Percentiles rank a stretch among this genome's conserved stretches.
Conservation (phyloP, 2,113 vertebrate genomes). For the Eidolon helvum region DNA sequence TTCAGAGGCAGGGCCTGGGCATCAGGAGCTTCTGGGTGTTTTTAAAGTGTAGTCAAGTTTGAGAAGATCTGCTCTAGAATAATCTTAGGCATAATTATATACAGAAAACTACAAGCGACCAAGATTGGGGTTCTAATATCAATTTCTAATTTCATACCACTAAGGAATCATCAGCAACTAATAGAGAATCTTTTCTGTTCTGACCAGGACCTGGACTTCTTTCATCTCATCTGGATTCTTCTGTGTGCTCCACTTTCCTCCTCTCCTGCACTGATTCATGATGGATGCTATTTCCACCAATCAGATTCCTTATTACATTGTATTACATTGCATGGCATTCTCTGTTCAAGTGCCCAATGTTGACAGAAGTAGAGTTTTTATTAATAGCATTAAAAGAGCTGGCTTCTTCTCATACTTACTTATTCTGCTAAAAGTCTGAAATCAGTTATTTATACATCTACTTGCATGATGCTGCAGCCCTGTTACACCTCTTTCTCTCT, state of each 20-base stretch:
- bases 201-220: not conserved
- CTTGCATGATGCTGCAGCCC: accelerated
- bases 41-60: not conserved
- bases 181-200: not conserved
- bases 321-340: not conserved
- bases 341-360: not conserved
- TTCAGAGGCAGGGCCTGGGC: not conserved
- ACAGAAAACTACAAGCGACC: not conserved
- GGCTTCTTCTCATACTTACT: not conserved
- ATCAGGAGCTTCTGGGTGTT: not conserved
- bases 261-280: too few species aligned
- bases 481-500: not conserved
- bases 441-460: not conserved
- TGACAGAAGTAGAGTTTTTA: not conserved
- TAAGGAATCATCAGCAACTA: not conserved
- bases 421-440: not conserved
- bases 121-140: not conserved
- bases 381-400: not conserved
- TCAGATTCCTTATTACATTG: not conserved
- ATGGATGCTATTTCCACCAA: not conserved
- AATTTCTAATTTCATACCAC: not conserved
- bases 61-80: not conserved
- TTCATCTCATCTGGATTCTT: not conserved
- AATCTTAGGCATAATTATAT: not conserved
- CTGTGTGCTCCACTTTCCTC: not conserved